Evolutionary conservation across 2,888 invertebrate species (phyloP).

Genomic region (Hydropsyche betteni): DNA sequence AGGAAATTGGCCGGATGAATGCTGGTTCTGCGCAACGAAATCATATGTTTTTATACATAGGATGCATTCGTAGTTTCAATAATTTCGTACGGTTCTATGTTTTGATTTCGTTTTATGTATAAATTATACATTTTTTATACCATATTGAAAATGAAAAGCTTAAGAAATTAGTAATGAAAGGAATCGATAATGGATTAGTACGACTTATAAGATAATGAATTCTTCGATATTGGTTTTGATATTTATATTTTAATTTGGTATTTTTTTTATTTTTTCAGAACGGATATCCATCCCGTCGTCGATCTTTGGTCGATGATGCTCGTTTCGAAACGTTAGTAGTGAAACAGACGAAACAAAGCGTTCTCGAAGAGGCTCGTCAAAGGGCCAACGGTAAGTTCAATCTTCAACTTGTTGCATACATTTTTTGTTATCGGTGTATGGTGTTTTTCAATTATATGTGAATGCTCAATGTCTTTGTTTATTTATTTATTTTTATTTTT

Average conservation of each 20-base stretch:
- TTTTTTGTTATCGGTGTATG: too few species aligned
- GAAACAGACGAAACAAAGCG: constrained; percentile 93
- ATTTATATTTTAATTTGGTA: too few species aligned
- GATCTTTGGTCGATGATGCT: constrained; percentile 97
- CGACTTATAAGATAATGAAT: neutral
- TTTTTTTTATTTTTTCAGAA: constrained; percentile 72
- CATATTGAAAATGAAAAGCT: too few species aligned
- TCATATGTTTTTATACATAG: too few species aligned
- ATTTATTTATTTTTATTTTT: constrained; percentile 52
- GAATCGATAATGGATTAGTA: too few species aligned
- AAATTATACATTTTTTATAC: too few species aligned
- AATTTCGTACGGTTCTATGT: too few species aligned
- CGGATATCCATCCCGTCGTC: constrained; percentile 93
- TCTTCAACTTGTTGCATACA: neutral
- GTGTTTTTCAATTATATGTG: constrained; percentile 39
- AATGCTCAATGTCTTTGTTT: constrained; percentile 36
- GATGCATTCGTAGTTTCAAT: too few species aligned
- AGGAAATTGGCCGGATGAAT: too few species aligned
- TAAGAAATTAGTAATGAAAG: too few species aligned
- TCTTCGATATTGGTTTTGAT: neutral
- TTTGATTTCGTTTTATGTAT: too few species aligned
- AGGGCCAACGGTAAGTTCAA: constrained; percentile 81
- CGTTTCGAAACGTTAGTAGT: constrained; percentile 96
- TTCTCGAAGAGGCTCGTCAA: constrained; percentile 88
- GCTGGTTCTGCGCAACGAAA: too few species aligned